Conservation (phyloP, 2,797 vertebrate species). For the Enteromius thamalakanensis region DNA sequence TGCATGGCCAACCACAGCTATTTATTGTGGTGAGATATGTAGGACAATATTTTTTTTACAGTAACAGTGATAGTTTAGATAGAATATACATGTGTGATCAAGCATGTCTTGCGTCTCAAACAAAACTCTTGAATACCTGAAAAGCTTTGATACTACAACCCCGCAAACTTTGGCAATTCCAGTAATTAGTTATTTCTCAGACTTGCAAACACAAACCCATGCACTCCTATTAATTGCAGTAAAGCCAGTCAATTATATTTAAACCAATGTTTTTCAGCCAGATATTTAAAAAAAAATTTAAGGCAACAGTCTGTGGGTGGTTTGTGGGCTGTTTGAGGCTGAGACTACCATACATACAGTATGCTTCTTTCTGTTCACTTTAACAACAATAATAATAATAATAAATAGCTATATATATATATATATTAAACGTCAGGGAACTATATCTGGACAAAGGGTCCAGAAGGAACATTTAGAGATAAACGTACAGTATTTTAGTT, state of each 20-base stretch:
- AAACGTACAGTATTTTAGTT: background rate
- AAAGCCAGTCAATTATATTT: background rate
- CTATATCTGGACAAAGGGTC: background rate
- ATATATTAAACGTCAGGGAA: background rate
- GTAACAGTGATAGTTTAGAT: background rate
- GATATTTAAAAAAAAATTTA: background rate
- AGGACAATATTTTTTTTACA: background rate
- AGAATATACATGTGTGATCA: background rate
- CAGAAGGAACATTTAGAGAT: background rate
- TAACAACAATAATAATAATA: background rate
- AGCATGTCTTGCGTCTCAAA: background rate
- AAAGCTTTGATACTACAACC: background rate
- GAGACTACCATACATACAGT: background rate
- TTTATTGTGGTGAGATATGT: background rate
- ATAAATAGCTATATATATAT: too few relatives aligned
- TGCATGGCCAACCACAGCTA: background rate
- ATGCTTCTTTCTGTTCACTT: background rate
- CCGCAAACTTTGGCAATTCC: background rate
- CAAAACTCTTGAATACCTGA: background rate
- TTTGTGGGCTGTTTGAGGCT: conserved; percentile 6
- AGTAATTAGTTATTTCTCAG: background rate
- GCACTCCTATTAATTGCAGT: background rate
- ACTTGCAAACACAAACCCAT: background rate
- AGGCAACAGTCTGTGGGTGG: background rate
- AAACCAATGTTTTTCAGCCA: conserved; percentile 14